These are phyloP conservation scores for Dicranocentrus wangi DNA, from an alignment of 2,888 invertebrate species.

Conservation along the genomic window DNA sequence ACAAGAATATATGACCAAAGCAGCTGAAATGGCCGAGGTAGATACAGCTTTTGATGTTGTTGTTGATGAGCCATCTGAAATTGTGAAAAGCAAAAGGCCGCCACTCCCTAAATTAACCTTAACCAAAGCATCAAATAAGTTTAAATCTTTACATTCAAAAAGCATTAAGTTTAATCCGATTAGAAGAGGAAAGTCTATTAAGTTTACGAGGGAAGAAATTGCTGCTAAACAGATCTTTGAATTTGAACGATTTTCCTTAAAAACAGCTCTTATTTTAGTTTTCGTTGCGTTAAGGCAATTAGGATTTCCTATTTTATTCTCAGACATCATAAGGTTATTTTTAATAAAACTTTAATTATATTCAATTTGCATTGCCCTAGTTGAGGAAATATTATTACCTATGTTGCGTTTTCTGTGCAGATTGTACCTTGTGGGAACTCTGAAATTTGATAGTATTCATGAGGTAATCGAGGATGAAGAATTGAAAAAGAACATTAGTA, in stretches of 20 bases:
- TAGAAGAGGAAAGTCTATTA: background rate
- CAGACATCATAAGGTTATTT: slow-evolving; percentile 69
- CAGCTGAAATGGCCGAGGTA: background rate
- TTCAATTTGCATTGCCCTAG: slow-evolving; percentile 1
- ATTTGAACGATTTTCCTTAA: slow-evolving; percentile 61
- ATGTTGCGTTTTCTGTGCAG: slow-evolving; percentile 36
- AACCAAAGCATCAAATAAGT: no score
- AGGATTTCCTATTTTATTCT: slow-evolving; percentile 67
- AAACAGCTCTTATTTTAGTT: slow-evolving; percentile 53
- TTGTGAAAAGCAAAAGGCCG: background rate
- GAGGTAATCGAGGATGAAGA: background rate
- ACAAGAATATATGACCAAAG: slow-evolving; percentile 40
- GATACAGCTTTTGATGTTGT: slow-evolving; percentile 37
- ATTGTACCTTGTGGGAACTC: slow-evolving; percentile 59
- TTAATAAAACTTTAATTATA: background rate
- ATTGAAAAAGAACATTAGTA: background rate
- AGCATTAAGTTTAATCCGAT: background rate
- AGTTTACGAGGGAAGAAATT: background rate
- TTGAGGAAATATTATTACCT: background rate
- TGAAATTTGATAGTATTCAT: slow-evolving; percentile 21
- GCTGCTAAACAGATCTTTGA: background rate
- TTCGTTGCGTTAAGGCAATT: slow-evolving; percentile 68
- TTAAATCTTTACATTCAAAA: no score
- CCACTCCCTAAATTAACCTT: background rate
- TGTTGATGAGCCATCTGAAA: background rate